Evolutionary conservation across 2,113 vertebrate species (phyloP), one percentile per base, ranked within the genome.

Genomic region (Actinemys pallida): DNA sequence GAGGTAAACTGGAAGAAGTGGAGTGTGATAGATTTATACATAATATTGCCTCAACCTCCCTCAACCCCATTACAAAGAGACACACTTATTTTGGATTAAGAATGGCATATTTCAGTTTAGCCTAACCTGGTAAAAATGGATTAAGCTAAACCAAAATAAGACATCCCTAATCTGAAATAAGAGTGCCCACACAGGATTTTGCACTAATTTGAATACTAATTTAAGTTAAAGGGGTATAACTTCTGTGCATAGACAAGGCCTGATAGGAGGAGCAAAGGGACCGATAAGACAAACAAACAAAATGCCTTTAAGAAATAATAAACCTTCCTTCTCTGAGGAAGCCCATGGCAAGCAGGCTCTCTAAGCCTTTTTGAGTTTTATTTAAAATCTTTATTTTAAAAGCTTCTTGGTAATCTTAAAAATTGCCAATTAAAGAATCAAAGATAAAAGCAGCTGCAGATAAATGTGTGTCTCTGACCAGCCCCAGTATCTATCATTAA

Each of bases 401-500:
- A 54, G 53, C 53, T 54, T 54, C 20, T 54, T 22, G 8, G 20
- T 54, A 22, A 54, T 54, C 53, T 54, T 54, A 9, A 54, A 54
- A 22, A 22, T 54, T 54, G 53, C 53, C 53, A 54, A 54, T 22
- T 90, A 39, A 93, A 94, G 96, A 92, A 31, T 83, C 35, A 91
- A 83, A 96, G 90, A 93, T 93, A 62, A 95, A 95, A 96, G 45
- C 35, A 82, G 2, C 31, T 88, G 2, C 81, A 90, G 87, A 83
- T 96, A 92, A 92, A 76, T 12, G 87, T 72, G 8, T 29, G 80
- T 17, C 54, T 93, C 49, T 90, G 25, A 88, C 87, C 93, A 87
- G 13, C 12, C 29, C 29, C 9, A 39, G 9, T 22, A 29, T 94
- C 81, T 42, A 57, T 84, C 86, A 86, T 42, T 91, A 56, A 96